Base-by-base conservation (phyloP, 1,140 invertebrate genomes). In the Drosophila setifemur region DNA sequence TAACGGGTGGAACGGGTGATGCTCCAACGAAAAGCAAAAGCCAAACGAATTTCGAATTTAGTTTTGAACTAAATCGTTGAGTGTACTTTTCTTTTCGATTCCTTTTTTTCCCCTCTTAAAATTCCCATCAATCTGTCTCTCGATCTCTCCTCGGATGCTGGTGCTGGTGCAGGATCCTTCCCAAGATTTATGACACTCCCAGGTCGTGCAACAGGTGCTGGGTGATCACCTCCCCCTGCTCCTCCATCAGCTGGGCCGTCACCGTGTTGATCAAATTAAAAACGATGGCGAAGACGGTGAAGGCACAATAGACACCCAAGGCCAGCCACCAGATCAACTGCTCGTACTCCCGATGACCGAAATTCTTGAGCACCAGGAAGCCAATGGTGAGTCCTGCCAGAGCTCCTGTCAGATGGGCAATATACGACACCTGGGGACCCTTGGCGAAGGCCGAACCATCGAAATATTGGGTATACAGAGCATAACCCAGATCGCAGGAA, bases 251-350 rank as follows among this genome's bases (percentile, higher is more conserved):
- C 42, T 90, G 89, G 9, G 89, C 89, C 28, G 89, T 89, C 39
- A 90, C 93, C 53, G 94, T 94, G 81, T 95, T 95, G 92, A 96
- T 95, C 37, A 97, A 89, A 91, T 98, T 98, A 94, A 97, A 98
- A 45, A 97, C 94, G 53, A 99, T 93, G 37, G 97, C 97, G 90
- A 98, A 98, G 12, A 97, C 93, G 4, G 96, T 97, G 91, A 97
- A 98, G 2, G 96, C 96, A 0, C 95, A 95, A 91, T 98, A 99
- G 1, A 98, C 95, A 9, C 96, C 96, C 2, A 99, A 91, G 2
- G 97, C 97, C 61, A 98, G 94, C 97, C 97, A 98, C 97, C 97
- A 98, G 54, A 98, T 93, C 35, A 98, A 92, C 87, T 98, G 95
- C 90, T 98, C 97, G 91, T 98, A 96, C 0, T 98, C 93, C 54